Conservation (phyloP, 2,888 invertebrate genomes). For the Pristionchus arcanus region DNA sequence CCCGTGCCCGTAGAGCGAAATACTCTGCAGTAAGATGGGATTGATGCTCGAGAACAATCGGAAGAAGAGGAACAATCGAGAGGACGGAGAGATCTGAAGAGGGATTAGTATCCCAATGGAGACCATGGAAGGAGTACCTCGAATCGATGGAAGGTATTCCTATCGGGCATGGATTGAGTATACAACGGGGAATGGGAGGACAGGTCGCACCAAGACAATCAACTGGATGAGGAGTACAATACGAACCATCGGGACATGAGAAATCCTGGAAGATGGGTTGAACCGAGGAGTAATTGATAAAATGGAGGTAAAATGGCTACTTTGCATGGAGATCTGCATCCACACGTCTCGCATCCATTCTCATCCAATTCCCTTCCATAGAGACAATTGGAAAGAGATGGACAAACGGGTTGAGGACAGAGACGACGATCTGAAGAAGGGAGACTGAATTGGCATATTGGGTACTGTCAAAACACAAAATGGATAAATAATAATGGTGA, state of each 20-base stretch:
- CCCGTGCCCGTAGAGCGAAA: conserved; percentile 63
- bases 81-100: conserved; percentile 14
- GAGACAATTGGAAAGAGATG: conserved; percentile 61
- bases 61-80: conserved; percentile 32
- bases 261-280: conserved; percentile 60
- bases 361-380: conserved; percentile 73
- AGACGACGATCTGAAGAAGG: conserved; percentile 53
- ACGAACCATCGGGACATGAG: conserved; percentile 66
- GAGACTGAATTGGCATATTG: background rate
- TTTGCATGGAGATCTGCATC: conserved; percentile 74
- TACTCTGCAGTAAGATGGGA: conserved; percentile 69
- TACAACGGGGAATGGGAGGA: conserved; percentile 70
- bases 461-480: too few species aligned
- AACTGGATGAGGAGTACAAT: conserved; percentile 71
- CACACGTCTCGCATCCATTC: conserved; percentile 73
- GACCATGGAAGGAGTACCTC: background rate
- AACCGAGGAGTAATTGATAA: background rate
- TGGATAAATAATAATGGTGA: background rate
- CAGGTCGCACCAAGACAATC: conserved; percentile 61
- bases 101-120: background rate
- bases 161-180: conserved; percentile 72
- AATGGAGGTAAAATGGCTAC: conserved; percentile 48
- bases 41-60: conserved; percentile 50
- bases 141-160: conserved; percentile 64
- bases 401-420: conserved; percentile 57